Evolutionary conservation across 2,888 invertebrate genomes (phyloP), one percentile per base, ranked within the genome.

Genomic region (Pristionchus entomophagus): DNA sequence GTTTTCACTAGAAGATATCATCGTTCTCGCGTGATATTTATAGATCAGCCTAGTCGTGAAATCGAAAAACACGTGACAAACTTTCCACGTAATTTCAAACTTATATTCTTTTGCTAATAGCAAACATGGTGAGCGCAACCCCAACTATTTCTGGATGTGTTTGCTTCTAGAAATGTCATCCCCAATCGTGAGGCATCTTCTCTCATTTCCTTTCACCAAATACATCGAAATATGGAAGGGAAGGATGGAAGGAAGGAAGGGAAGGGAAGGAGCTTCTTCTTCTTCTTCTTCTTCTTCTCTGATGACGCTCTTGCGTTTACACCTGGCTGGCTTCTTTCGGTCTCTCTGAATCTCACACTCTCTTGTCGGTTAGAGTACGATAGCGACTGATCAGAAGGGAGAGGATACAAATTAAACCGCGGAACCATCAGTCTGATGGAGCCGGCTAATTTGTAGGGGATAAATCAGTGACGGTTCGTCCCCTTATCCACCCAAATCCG

Each of bases 391-490:
- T 29, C 10, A 32, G 32, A 65, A 65, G 35, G 29, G 19, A 69
- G 65, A 69, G 38, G 38, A 6, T 29, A 3, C 38, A 69, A 38
- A 22, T 14, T 6, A 69, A 69, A 29, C 35, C n/a, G n/a, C 22
- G 38, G 38, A 69, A 69, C 65, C 65, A 69, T 69, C 65, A 69
- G 17, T 14, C 19, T 69, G 38, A 69, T 69, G 35, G 65, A 26
- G 65, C n/a, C 38, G 38, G 65, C 32, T 69, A 19, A 69, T n/a
- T n/a, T n/a, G 29, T 2, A 17, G 29, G 38, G 32, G 32, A 69
- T 69, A 22, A 22, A 38, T 5, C 65, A 6, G 38, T 69, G 65
- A 69, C 65, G 65, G 38, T 38, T 5, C 65, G 65, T 35, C 32
- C 22, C 8, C n/a, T n/a, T n/a, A n/a, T n/a, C n/a, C n/a, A n/a